A percentile compares a stretch with the other conserved stretches of the same genome.
These are phyloP conservation scores for Mesoligia furuncula DNA, from an alignment of 2,888 invertebrate species.

Conservation along the genomic window DNA sequence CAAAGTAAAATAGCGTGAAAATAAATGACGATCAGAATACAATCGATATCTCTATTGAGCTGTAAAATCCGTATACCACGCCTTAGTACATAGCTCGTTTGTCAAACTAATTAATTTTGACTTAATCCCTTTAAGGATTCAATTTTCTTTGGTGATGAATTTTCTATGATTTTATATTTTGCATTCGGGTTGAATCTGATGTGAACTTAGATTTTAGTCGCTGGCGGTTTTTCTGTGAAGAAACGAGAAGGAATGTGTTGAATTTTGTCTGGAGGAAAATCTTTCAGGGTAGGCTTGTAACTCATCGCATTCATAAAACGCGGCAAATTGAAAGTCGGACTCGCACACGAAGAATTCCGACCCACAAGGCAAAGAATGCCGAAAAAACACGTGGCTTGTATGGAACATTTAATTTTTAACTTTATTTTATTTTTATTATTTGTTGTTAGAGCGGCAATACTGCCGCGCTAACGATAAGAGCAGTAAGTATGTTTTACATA, in stretches of 20 bases:
- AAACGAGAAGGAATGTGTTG: too few species aligned
- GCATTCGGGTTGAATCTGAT: slow-evolving; percentile 34
- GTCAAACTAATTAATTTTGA: slow-evolving; percentile 53
- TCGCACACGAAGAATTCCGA: too few species aligned
- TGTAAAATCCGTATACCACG: slow-evolving; percentile 50
- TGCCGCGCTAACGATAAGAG: too few species aligned
- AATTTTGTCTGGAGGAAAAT: background rate
- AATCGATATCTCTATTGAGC: slow-evolving; percentile 57
- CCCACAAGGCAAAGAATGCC: too few species aligned
- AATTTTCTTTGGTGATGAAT: slow-evolving; percentile 37
- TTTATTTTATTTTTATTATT: too few species aligned
- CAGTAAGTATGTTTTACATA: too few species aligned
- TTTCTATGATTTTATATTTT: slow-evolving; percentile 39
- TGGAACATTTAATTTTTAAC: too few species aligned
- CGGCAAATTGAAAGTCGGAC: too few species aligned
- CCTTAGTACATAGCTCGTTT: slow-evolving; percentile 26
- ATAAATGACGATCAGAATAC: slow-evolving; percentile 29
- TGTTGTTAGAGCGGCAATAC: too few species aligned
- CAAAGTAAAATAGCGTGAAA: slow-evolving; percentile 23
- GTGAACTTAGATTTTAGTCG: slow-evolving; percentile 14
- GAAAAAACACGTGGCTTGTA: too few species aligned
- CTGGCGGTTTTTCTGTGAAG: background rate
- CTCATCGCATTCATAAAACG: background rate
- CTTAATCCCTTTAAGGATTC: slow-evolving; percentile 46
- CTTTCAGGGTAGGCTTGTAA: background rate